A percentile compares a stretch with the other conserved stretches of the same genome.
phyloP scores from a whole-genome alignment of 2,797 vertebrate genomes.

The Crocidura indochinensis region DNA sequence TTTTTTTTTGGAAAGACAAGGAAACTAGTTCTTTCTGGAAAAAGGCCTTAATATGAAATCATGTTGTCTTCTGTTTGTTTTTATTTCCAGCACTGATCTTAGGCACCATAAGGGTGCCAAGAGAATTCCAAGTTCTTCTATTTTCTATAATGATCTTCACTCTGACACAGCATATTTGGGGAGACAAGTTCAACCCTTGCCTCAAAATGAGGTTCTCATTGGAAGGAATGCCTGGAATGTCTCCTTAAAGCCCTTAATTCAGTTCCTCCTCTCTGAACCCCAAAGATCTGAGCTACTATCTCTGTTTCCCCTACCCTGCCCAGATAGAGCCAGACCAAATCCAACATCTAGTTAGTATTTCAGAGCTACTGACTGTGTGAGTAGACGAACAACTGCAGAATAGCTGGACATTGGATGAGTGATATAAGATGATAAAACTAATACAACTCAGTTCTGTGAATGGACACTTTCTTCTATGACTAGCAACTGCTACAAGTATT shows the following conservation, averaged over 20 bases:
- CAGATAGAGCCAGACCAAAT: neutral
- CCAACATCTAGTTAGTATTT: neutral
- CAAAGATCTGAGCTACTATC: neutral
- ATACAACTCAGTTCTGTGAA: neutral
- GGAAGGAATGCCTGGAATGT: neutral
- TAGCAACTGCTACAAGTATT: neutral
- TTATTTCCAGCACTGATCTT: neutral
- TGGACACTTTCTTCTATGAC: neutral
- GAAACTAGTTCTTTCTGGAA: too few species aligned
- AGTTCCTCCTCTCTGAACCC: neutral
- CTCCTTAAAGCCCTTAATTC: neutral
- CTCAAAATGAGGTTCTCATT: neutral
- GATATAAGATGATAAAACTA: neutral
- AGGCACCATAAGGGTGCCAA: neutral
- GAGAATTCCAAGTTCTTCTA: neutral
- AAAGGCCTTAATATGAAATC: slow-evolving; percentile 56
- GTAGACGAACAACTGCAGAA: too few species aligned
- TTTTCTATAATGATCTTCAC: neutral
- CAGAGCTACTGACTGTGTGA: neutral
- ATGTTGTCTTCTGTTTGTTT: too few species aligned
- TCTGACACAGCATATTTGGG: neutral
- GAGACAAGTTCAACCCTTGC: neutral
- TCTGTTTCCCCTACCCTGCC: neutral
- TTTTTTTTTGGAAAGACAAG: slow-evolving; percentile 42
- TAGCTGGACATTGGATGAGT: too few species aligned